Conservation (phyloP, 2,113 vertebrate genomes). For the Plectropomus leopardus region DNA sequence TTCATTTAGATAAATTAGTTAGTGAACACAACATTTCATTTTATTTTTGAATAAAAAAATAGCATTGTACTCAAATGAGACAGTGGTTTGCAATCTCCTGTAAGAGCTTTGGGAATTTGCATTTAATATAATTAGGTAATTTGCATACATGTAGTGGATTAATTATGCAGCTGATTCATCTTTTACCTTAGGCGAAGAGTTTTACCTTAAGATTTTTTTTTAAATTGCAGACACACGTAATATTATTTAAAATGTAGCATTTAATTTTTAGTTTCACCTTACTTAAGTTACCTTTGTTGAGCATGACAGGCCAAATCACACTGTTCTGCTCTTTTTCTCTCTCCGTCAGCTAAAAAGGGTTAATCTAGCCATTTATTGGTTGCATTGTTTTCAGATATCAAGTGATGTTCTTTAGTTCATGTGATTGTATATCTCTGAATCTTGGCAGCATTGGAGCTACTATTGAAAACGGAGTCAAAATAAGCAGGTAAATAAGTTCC, state of each 20-base stretch:
- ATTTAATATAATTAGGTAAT: constrained; percentile 61
- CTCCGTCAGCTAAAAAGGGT: neutral
- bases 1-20: neutral
- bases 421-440: neutral
- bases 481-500: neutral
- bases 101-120: constrained; percentile 46
- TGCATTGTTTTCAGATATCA: neutral
- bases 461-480: neutral
- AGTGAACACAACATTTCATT: constrained; percentile 4
- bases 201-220: constrained; percentile 3
- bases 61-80: constrained; percentile 19
- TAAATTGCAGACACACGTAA: neutral
- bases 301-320: neutral
- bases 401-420: neutral
- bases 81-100: constrained; percentile 14
- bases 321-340: neutral
- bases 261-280: neutral
- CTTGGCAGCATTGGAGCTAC: neutral
- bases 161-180: constrained; percentile 38
- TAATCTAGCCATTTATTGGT: neutral
- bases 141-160: constrained; percentile 45
- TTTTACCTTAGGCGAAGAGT: neutral
- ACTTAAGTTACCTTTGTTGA: neutral
- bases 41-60: neutral
- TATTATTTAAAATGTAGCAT: neutral